Evolutionary conservation across 2,797 vertebrate species (phyloP).

Genomic region (Enteromius thamalakanensis): DNA sequence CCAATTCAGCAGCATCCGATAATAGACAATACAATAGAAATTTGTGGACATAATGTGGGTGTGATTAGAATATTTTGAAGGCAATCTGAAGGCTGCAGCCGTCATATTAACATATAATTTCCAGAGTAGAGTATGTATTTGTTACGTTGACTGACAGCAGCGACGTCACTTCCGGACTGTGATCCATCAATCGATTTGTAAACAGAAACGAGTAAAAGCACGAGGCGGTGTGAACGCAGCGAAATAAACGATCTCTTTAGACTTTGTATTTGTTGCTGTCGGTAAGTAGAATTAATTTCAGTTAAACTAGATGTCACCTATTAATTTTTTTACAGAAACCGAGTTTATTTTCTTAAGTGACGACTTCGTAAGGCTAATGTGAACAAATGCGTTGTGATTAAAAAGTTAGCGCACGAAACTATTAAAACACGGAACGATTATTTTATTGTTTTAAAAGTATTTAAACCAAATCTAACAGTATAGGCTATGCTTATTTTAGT

Average conservation of each 20-base stretch:
- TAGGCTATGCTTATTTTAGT: background rate
- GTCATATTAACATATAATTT: slow-evolving; percentile 62
- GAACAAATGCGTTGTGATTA: background rate
- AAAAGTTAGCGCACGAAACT: background rate
- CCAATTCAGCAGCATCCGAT: background rate
- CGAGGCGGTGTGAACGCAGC: slow-evolving; percentile 35
- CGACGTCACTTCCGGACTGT: slow-evolving; percentile 81
- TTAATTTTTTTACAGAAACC: background rate
- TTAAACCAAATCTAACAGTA: background rate
- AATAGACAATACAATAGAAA: background rate
- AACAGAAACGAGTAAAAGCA: slow-evolving; percentile 52
- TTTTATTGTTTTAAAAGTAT: background rate
- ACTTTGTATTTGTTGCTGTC: background rate
- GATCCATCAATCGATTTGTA: slow-evolving; percentile 73
- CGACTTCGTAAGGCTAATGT: background rate
- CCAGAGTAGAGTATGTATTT: slow-evolving; percentile 62
- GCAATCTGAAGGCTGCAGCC: slow-evolving; percentile 25
- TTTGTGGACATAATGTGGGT: background rate
- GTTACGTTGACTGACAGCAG: slow-evolving; percentile 68
- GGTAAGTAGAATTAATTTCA: background rate
- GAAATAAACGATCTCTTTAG: slow-evolving; percentile 16
- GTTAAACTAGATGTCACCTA: background rate
- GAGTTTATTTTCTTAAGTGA: background rate
- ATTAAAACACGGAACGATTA: background rate
- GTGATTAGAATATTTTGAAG: background rate